These are phyloP conservation scores for Scartelaos histophorus DNA, from an alignment of 2,113 vertebrate species.

Conservation along the genomic window DNA sequence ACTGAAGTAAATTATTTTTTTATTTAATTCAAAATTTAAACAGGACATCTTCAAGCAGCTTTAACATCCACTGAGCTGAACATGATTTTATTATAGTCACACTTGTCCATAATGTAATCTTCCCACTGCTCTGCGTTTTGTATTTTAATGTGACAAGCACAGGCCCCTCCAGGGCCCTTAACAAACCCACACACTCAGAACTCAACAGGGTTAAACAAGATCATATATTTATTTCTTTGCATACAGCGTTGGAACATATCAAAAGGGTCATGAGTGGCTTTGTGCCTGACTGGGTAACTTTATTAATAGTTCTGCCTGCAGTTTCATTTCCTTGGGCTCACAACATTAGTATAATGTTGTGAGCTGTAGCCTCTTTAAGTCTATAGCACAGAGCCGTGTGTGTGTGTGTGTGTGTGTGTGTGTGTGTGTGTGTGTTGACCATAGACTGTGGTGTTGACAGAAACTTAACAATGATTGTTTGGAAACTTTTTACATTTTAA, in stretches of 20 bases:
- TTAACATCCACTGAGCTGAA: neutral
- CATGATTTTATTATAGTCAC: neutral
- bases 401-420: too few species aligned
- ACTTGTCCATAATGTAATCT: neutral
- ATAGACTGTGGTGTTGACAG: neutral
- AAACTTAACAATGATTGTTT: neutral
- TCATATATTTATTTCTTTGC: constrained; percentile 1
- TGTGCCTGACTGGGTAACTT: constrained; percentile 10
- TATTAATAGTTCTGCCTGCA: constrained; percentile 25
- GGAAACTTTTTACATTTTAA: neutral
- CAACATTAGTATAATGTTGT: neutral
- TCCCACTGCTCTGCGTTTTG: neutral
- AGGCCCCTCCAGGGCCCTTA: neutral
- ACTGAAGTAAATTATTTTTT: neutral
- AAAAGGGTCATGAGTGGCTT: neutral
- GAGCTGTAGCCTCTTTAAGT: neutral
- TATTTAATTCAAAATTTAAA: neutral
- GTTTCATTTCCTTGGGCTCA: neutral
- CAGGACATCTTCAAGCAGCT: neutral
- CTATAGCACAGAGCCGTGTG: neutral
- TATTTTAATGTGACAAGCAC: neutral
- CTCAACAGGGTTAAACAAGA: neutral
- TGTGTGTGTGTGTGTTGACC: neutral
- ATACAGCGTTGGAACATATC: neutral
- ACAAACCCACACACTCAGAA: constrained; percentile 1